phyloP scores from a whole-genome alignment of 2,888 invertebrate species.

The Auanema sp. region DNA sequence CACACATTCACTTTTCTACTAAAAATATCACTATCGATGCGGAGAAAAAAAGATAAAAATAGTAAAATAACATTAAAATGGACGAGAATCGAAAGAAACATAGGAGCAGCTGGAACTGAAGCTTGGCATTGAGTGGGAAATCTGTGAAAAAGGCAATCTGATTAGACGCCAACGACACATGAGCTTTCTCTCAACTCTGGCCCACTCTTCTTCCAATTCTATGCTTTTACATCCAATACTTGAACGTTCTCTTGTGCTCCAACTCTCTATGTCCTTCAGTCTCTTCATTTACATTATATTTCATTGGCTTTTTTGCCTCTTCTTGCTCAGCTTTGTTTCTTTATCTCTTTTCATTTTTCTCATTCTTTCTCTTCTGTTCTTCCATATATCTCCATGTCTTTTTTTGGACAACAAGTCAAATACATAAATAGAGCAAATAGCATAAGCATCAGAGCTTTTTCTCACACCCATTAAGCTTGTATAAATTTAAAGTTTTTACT shows the following conservation, averaged over 20 bases:
- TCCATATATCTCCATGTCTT: neutral
- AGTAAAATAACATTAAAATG: neutral
- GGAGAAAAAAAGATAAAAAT: neutral
- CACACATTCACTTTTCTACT: too few relatives aligned
- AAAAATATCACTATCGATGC: too few relatives aligned
- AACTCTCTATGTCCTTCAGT: slow-evolving; percentile 2
- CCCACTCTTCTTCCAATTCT: too few relatives aligned
- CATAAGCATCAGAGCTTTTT: too few relatives aligned
- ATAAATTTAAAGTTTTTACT: too few relatives aligned
- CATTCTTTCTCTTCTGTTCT: neutral
- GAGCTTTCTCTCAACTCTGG: too few relatives aligned
- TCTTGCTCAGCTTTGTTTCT: slow-evolving; percentile 7
- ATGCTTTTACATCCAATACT: too few relatives aligned
- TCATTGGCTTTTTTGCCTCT: neutral
- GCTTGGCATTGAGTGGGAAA: neutral
- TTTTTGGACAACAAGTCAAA: too few relatives aligned
- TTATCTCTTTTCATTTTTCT: slow-evolving; percentile 7
- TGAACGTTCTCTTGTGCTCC: neutral
- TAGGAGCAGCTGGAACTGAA: neutral
- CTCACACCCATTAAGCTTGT: too few relatives aligned
- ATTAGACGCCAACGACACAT: too few relatives aligned
- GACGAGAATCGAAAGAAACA: neutral
- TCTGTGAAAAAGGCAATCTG: neutral
- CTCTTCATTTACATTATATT: neutral
- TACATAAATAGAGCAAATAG: too few relatives aligned